A percentile compares a stretch with the other conserved stretches of the same genome.
These are phyloP conservation scores for Melanerpes formicivorus DNA, from an alignment of 2,113 vertebrate species.

Conservation along the genomic window DNA sequence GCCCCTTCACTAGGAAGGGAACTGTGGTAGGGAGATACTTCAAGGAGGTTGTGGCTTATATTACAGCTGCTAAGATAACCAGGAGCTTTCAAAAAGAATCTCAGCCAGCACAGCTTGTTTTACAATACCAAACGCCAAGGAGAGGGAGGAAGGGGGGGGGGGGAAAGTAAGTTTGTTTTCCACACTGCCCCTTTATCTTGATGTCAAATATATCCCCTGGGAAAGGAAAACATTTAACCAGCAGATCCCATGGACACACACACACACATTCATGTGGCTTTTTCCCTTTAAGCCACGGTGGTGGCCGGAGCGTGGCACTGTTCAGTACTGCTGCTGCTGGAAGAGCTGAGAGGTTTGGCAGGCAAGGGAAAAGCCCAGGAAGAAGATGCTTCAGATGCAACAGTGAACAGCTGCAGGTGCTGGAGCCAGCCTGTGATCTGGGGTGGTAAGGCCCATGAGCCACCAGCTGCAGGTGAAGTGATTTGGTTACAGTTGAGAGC, in stretches of 20 bases:
- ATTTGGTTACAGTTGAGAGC: background rate
- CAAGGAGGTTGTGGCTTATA: conserved; percentile 47
- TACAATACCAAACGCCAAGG: conserved; percentile 46
- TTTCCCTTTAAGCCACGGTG: background rate
- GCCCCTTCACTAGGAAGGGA: background rate
- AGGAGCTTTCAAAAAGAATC: conserved; percentile 65
- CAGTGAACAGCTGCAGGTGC: background rate
- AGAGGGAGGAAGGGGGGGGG: background rate
- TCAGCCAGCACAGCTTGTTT: background rate
- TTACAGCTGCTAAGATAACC: conserved; percentile 68
- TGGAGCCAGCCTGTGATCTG: background rate
- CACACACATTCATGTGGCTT: background rate
- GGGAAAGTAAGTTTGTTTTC: conserved; percentile 65
- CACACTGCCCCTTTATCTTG: conserved; percentile 56
- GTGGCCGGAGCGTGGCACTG: background rate
- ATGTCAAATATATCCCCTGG: conserved; percentile 72
- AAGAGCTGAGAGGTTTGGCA: background rate
- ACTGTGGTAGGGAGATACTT: conserved; percentile 16
- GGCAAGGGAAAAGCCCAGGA: background rate
- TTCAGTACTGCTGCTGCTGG: background rate
- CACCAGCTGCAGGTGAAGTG: background rate
- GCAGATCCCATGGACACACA: conserved; percentile 57
- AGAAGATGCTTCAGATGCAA: background rate
- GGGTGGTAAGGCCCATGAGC: background rate
- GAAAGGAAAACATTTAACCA: conserved; percentile 71